phyloP scores from a whole-genome alignment of 2,797 vertebrate species.

The Podarcis lilfordi region DNA sequence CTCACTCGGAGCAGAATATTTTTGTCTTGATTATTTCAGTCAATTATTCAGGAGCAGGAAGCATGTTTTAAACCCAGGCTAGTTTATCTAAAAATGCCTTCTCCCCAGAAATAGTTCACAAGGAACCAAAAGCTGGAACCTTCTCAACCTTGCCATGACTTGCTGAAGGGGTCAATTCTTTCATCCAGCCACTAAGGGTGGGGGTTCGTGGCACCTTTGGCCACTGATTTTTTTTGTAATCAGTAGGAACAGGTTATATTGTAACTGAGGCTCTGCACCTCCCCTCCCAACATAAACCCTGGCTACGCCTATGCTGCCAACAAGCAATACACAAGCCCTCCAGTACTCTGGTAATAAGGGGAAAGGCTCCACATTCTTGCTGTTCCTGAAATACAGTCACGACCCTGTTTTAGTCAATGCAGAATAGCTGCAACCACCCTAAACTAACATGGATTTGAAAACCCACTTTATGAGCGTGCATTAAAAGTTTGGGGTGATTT shows the following conservation, averaged over 20 bases:
- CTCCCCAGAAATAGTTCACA: not conserved
- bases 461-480: not conserved
- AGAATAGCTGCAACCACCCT: not conserved
- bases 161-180: no score
- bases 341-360: not conserved
- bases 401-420: not conserved
- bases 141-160: no score
- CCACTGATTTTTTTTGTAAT: no score
- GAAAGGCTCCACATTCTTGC: not conserved
- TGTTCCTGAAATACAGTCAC: not conserved
- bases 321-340: not conserved
- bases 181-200: no score
- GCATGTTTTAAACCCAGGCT: not conserved
- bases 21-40: not conserved
- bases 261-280: no score
- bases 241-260: no score
- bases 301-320: no score
- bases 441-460: not conserved
- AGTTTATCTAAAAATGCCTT: not conserved
- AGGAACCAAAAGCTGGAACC: not conserved
- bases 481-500: not conserved
- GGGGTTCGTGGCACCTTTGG: no score
- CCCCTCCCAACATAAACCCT: no score
- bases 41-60: slow-evolving; percentile 9
- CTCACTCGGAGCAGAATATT: not conserved